Conservation (phyloP, 2,888 invertebrate genomes). For the Nemapogon koenigi region DNA sequence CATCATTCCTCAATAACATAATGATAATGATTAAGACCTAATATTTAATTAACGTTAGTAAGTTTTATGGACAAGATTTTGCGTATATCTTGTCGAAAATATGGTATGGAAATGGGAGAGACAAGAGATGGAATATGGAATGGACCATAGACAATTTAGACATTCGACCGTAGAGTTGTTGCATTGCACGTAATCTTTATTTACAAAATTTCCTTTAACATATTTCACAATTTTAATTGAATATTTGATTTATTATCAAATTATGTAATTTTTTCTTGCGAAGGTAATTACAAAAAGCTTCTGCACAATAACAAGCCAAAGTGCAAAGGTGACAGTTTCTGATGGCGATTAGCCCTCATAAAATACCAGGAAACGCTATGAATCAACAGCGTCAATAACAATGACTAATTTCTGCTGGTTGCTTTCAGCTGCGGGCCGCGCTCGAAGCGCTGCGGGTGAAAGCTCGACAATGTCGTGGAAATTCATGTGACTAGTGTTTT, state of each 20-base stretch:
- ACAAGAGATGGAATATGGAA: constrained; percentile 17
- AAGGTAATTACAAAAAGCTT: constrained; percentile 29
- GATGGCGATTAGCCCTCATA: constrained; percentile 52
- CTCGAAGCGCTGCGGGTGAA: constrained; percentile 37
- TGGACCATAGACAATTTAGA: constrained; percentile 31
- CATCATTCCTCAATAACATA: too few relatives aligned
- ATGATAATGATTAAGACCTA: too few relatives aligned
- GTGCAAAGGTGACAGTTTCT: constrained; percentile 57
- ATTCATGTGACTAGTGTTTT: constrained; percentile 33
- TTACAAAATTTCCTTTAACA: constrained; percentile 39
- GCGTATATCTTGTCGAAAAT: too few relatives aligned
- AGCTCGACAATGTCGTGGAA: constrained; percentile 48
- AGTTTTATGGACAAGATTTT: too few relatives aligned
- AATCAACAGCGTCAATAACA: constrained; percentile 53
- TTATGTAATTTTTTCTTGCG: constrained; percentile 33
- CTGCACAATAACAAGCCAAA: not conserved
- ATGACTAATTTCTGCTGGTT: constrained; percentile 38
- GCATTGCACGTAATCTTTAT: constrained; percentile 54
- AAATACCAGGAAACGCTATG: constrained; percentile 65
- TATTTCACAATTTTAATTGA: constrained; percentile 26
- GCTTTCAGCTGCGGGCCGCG: constrained; percentile 44
- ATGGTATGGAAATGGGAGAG: too few relatives aligned
- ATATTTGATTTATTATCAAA: constrained; percentile 24
- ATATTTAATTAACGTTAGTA: too few relatives aligned
- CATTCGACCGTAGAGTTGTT: constrained; percentile 29